Percentiles rank a stretch among this genome's conserved stretches.
Conservation (phyloP, 1,140 invertebrate species). For the Eciton burchellii region DNA sequence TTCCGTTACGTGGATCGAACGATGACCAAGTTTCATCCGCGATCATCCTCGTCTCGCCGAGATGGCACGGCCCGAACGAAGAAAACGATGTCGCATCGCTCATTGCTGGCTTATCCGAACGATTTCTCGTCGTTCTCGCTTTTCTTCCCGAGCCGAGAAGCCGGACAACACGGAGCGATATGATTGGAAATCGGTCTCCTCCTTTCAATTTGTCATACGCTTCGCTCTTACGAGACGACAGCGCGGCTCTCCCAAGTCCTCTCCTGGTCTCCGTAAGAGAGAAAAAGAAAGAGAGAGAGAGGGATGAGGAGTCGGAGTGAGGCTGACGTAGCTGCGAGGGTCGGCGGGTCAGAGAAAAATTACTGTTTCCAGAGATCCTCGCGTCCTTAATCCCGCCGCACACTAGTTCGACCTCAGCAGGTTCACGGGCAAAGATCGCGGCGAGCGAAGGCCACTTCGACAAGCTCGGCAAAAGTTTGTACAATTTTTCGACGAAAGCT, state of each 20-base stretch:
- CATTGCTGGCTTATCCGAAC: neutral
- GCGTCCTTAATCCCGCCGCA: neutral
- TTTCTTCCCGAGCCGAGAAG: constrained; percentile 26
- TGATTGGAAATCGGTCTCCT: constrained; percentile 70
- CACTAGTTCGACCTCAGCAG: constrained; percentile 21
- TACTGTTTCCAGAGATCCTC: constrained; percentile 60
- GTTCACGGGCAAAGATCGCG: constrained; percentile 53
- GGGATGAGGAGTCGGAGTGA: constrained; percentile 24
- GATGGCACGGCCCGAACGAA: neutral
- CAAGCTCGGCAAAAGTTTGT: constrained; percentile 72
- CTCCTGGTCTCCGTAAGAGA: constrained; percentile 46
- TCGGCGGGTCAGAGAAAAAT: constrained; percentile 66
- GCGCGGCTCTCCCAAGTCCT: constrained; percentile 55
- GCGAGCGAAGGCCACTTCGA: constrained; percentile 60
- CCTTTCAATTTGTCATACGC: constrained; percentile 79
- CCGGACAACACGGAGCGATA: constrained; percentile 40
- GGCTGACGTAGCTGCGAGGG: constrained; percentile 27
- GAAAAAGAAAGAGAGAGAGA: constrained; percentile 1
- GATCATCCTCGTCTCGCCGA: neutral
- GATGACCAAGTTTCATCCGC: neutral
- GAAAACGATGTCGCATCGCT: neutral
- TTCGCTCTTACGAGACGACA: constrained; percentile 53
- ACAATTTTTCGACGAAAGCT: constrained; percentile 72
- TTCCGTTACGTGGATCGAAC: neutral
- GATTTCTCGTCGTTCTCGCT: neutral